phyloP scores from a whole-genome alignment of 1,140 invertebrate genomes.

The Akabosia matsudoensis region DNA sequence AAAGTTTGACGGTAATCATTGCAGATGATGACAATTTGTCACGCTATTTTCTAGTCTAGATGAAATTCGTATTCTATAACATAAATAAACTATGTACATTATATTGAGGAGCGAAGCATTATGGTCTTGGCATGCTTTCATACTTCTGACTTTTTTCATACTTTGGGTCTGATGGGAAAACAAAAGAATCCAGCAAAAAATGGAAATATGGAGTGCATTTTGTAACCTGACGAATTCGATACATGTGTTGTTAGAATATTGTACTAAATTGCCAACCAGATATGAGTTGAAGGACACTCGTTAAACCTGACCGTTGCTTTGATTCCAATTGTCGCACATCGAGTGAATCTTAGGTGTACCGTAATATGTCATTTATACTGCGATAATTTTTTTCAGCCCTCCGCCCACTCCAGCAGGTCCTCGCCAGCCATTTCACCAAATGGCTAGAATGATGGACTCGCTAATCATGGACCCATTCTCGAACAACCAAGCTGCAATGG shows the following conservation, averaged over 20 bases:
- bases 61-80: constrained; percentile 1
- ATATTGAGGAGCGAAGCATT: too few species aligned
- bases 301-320: constrained; percentile 8
- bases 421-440: constrained; percentile 60
- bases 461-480: constrained; percentile 61
- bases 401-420: constrained; percentile 51
- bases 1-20: neutral
- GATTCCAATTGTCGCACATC: too few species aligned
- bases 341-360: too few species aligned
- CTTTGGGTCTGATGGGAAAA: too few species aligned
- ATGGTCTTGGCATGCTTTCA: too few species aligned
- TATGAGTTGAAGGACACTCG: constrained; percentile 19
- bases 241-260: too few species aligned
- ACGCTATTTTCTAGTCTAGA: neutral
- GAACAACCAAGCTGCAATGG: constrained; percentile 28
- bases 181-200: too few species aligned
- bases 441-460: constrained; percentile 69
- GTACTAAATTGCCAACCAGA: too few species aligned
- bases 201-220: too few species aligned
- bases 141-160: too few species aligned
- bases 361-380: too few species aligned
- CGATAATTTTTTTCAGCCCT: constrained; percentile 20
- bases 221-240: too few species aligned
- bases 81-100: neutral
- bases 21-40: neutral